phyloP scores from a whole-genome alignment of 2,113 vertebrate species.

The Rostratula benghalensis region DNA sequence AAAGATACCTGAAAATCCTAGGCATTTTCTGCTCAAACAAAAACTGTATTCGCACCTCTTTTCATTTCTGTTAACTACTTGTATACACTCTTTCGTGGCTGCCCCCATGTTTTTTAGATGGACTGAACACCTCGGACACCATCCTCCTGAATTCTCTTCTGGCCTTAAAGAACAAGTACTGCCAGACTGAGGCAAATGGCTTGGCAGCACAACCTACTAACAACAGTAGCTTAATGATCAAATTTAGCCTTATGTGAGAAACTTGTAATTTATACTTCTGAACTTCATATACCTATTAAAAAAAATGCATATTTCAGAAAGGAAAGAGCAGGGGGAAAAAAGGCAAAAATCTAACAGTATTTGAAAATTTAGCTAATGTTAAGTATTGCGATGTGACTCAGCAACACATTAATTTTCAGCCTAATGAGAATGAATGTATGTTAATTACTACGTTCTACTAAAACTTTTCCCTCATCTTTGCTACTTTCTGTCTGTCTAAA shows the following conservation, averaged over 20 bases:
- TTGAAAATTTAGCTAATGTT: neutral
- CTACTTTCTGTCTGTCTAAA: neutral
- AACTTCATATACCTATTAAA: neutral
- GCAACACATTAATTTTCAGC: neutral
- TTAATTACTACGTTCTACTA: neutral
- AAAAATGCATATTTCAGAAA: neutral
- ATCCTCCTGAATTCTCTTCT: neutral
- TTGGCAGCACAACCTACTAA: neutral
- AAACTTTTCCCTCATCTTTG: neutral
- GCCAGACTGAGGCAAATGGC: neutral
- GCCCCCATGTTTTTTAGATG: neutral
- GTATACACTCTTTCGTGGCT: neutral
- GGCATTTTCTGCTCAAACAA: neutral
- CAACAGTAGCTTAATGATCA: neutral
- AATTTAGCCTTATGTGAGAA: neutral
- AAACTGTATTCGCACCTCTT: neutral
- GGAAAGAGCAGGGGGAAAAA: rapidly evolving
- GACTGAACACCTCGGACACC: neutral
- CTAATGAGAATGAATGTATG: neutral
- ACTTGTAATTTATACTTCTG: neutral
- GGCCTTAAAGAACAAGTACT: neutral
- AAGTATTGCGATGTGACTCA: neutral
- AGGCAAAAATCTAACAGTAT: neutral
- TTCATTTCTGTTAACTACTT: neutral
- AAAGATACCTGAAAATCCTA: neutral